phyloP scores from a whole-genome alignment of 2,888 invertebrate species.

The Rotaria macrura region DNA sequence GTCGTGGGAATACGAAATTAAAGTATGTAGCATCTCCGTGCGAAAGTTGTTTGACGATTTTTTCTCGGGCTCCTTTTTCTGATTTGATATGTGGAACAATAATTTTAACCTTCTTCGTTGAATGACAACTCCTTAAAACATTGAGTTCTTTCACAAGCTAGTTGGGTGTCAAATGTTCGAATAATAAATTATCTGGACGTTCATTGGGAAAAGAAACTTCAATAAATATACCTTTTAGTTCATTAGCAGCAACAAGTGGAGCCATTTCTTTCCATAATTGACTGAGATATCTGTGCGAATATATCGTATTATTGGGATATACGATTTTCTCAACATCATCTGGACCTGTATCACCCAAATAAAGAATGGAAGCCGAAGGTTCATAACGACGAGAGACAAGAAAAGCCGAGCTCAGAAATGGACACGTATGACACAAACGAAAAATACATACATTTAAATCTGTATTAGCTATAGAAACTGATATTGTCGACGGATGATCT shows the following conservation, averaged over 20 bases:
- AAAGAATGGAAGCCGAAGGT: neutral
- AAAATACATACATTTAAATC: neutral
- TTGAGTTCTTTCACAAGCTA: neutral
- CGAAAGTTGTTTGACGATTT: neutral
- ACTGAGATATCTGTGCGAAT: neutral
- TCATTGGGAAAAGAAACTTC: conserved; percentile 11
- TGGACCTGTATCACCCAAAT: conserved; percentile 15
- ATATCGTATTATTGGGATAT: neutral
- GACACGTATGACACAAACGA: neutral
- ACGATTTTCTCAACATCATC: neutral
- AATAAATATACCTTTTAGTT: conserved; percentile 8
- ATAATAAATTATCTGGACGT: neutral
- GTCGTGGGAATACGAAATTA: neutral
- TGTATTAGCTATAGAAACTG: neutral
- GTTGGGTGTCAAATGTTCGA: neutral
- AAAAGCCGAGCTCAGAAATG: neutral
- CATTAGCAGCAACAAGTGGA: neutral
- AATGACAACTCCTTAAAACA: neutral
- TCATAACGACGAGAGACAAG: neutral
- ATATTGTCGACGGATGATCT: neutral
- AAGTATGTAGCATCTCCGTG: neutral
- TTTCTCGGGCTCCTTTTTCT: neutral
- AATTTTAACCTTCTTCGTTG: neutral
- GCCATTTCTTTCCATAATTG: neutral
- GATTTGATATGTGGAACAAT: neutral